Evolutionary conservation across 2,113 vertebrate genomes (phyloP), one percentile per base, ranked within the genome.

Genomic region (Numida meleagris): DNA sequence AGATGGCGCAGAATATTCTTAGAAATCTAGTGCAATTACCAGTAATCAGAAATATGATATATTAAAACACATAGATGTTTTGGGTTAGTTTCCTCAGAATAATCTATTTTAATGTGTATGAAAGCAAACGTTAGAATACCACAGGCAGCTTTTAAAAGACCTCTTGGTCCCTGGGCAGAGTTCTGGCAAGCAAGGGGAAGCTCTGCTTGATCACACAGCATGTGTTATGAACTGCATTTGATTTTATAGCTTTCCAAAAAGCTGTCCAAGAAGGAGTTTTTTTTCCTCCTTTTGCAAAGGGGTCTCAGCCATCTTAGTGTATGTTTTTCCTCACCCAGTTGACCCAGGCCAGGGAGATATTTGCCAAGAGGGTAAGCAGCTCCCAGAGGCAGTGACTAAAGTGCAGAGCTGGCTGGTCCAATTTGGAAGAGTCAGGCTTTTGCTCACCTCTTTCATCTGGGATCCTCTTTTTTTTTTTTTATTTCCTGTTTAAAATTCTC

Each of bases 231-330:
- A 89, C 95, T 97, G 94, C 67, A 93, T 93, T 97, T 97, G 90
- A 95, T 96, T 97, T 97, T 97, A 97, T 88, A 86, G 86, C 85
- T 97, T 97, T 97, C 95, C 94, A 94, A 90, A 95, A 95, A 83
- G 66, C 86, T 96, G 50, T 97, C 97, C 95, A 97, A 97, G 91
- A 95, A 82, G 61, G 76, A 82, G 73, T 19, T 14, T 2, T 62
- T 68, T 53, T 63, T 12, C 9, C 7, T 27, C 53, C 25, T 90
- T 83, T 55, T 55, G 48, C 63, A 77, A 61, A 95, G 57, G 29
- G 70, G 43, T 86, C 58, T 91, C 63, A 82, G 65, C 67, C 82
- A 82, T 87, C 51, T 77, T 72, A 73, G 48, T 7, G 1, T 89
- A 62, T 93, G 58, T 88, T 95, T 96, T 97, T 90, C 55, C 80